Evolutionary conservation across 2,888 invertebrate genomes (phyloP).

Genomic region (Steromphala cineraria): DNA sequence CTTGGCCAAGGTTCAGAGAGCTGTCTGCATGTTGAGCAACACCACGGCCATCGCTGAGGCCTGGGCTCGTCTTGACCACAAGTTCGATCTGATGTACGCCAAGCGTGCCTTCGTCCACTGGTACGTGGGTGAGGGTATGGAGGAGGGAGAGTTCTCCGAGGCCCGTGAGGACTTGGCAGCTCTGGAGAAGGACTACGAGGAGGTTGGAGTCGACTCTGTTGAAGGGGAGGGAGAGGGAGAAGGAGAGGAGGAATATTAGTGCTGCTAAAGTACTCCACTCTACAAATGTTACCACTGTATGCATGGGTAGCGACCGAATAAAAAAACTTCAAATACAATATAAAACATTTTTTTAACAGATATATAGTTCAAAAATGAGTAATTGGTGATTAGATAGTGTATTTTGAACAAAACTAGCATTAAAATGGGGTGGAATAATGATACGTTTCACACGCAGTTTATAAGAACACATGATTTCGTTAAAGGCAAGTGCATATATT

Average conservation of each 20-base stretch:
- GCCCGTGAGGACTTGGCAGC: too few species aligned
- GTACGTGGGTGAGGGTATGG: not conserved
- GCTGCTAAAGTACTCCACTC: not conserved
- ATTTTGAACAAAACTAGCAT: too few species aligned
- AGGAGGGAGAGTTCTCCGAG: not conserved
- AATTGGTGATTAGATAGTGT: too few species aligned
- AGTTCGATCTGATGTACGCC: conserved; percentile 4
- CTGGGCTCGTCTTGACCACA: not conserved
- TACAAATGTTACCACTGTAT: not conserved
- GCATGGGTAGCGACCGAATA: not conserved
- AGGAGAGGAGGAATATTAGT: not conserved
- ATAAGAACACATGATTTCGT: too few species aligned
- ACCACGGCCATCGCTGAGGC: conserved; percentile 1
- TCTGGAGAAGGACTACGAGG: too few species aligned
- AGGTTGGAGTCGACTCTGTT: not conserved
- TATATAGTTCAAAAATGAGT: too few species aligned
- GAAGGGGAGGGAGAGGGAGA: not conserved
- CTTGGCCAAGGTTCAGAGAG: conserved; percentile 1
- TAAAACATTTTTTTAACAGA: too few species aligned
- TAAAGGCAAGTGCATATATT: too few species aligned
- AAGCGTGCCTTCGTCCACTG: conserved; percentile 4
- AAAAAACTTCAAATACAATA: not conserved
- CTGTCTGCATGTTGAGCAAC: conserved; percentile 5
- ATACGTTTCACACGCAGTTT: too few species aligned
- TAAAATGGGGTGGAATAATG: too few species aligned